Conservation (phyloP, 1,140 invertebrate genomes). For the Drosophila punjabiensis region DNA sequence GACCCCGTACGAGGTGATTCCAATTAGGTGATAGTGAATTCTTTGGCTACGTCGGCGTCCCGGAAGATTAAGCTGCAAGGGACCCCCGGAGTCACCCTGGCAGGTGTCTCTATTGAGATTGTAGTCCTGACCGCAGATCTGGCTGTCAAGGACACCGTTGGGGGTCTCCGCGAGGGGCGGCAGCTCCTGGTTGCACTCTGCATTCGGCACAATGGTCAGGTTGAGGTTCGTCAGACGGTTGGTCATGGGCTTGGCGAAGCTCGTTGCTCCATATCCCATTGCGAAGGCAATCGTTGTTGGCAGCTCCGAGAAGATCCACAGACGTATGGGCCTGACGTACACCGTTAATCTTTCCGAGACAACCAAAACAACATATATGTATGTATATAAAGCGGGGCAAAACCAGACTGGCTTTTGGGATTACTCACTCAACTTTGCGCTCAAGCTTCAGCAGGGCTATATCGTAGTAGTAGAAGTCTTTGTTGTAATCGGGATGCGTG, state of each 20-base stretch:
- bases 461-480: constrained; percentile 69
- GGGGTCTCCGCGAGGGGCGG: constrained; percentile 60
- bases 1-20: constrained; percentile 83
- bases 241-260: constrained; percentile 67
- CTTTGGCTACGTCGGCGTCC: constrained; percentile 70
- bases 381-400: background rate
- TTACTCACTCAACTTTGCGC: constrained; percentile 62
- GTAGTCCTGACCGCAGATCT: constrained; percentile 77
- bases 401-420: background rate
- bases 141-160: constrained; percentile 65
- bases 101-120: constrained; percentile 75
- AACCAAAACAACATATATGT: constrained; percentile 3
- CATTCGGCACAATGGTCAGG: constrained; percentile 71
- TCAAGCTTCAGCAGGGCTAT: constrained; percentile 67
- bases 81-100: constrained; percentile 77
- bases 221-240: constrained; percentile 77
- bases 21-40: constrained; percentile 79
- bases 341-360: constrained; percentile 54
- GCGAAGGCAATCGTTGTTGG: constrained; percentile 74
- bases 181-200: constrained; percentile 67
- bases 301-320: constrained; percentile 62
- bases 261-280: constrained; percentile 80
- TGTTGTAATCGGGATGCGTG: constrained; percentile 62
- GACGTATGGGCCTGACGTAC: constrained; percentile 72
- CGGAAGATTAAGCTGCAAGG: constrained; percentile 71